These are phyloP conservation scores for Zophobas morio DNA, from an alignment of 1,140 invertebrate species.

Conservation along the genomic window DNA sequence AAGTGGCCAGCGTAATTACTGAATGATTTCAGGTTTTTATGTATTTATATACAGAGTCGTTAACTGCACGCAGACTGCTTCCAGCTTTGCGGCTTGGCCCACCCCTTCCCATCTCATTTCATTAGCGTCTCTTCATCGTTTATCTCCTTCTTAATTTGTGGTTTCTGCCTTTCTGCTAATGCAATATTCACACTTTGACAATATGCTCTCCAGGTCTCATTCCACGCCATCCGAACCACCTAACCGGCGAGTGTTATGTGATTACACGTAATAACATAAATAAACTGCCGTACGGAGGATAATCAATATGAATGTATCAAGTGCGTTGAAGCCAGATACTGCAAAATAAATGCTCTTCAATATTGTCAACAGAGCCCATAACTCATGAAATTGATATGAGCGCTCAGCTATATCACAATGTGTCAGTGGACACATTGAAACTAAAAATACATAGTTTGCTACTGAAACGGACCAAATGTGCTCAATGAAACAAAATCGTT, in stretches of 20 bases:
- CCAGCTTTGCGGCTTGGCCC: background rate
- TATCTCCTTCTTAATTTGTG: background rate
- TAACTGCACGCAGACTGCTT: conserved; percentile 25
- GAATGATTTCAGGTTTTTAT: conserved; percentile 34
- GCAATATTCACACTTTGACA: background rate
- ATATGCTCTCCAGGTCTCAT: background rate
- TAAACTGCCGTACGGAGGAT: background rate
- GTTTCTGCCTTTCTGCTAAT: conserved; percentile 1
- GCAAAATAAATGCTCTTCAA: conserved; percentile 24
- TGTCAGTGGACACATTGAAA: background rate
- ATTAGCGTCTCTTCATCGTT: conserved; percentile 18
- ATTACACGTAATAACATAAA: background rate
- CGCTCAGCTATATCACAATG: background rate
- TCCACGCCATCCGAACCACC: too few species aligned
- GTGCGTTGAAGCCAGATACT: conserved; percentile 12
- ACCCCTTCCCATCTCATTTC: conserved; percentile 19
- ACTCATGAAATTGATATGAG: conserved; percentile 25
- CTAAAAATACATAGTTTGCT: too few species aligned
- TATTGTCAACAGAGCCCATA: conserved; percentile 6
- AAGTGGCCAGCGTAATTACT: conserved; percentile 29
- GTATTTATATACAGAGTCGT: conserved; percentile 34
- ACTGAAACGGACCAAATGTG: too few species aligned
- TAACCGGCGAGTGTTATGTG: too few species aligned
- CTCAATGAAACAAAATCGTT: too few species aligned
- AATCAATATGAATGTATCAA: conserved; percentile 24